Evolutionary conservation across 1,140 invertebrate genomes (phyloP).

Genomic region (Monomorium pharaonis): DNA sequence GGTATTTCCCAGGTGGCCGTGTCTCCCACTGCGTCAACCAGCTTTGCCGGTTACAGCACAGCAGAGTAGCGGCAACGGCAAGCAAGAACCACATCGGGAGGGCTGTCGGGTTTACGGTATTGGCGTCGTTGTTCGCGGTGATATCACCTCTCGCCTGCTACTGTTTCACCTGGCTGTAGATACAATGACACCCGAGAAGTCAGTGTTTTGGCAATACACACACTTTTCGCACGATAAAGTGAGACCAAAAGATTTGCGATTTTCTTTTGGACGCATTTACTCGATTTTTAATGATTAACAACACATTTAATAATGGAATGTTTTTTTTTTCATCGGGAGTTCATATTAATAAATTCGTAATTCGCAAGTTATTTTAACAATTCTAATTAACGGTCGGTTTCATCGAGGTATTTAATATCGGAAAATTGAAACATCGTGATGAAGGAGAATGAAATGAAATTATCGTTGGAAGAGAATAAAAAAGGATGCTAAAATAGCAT

Average conservation of each 20-base stretch:
- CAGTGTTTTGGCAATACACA: not conserved
- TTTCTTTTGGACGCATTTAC: not conserved
- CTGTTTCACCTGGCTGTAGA: conserved; percentile 2
- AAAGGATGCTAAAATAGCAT: too few relatives aligned
- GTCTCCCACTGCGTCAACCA: conserved; percentile 62
- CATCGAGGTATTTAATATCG: not conserved
- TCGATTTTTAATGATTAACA: not conserved
- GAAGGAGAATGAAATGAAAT: not conserved
- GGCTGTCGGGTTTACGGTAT: conserved; percentile 39
- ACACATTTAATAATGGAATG: not conserved
- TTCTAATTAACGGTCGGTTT: not conserved
- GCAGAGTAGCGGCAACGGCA: conserved; percentile 49
- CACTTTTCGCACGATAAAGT: not conserved
- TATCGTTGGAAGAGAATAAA: not conserved
- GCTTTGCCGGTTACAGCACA: conserved; percentile 48
- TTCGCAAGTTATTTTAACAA: not conserved
- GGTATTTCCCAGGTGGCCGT: conserved; percentile 77
- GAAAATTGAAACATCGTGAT: not conserved
- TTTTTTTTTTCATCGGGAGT: not conserved
- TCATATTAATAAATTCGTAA: not conserved
- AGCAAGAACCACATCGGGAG: conserved; percentile 56
- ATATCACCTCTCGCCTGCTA: not conserved
- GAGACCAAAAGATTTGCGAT: not conserved
- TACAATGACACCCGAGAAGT: not conserved
- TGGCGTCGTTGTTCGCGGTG: conserved; percentile 24